Conservation (phyloP, 2,797 vertebrate genomes). For the Sebastes kiyomatsui region DNA sequence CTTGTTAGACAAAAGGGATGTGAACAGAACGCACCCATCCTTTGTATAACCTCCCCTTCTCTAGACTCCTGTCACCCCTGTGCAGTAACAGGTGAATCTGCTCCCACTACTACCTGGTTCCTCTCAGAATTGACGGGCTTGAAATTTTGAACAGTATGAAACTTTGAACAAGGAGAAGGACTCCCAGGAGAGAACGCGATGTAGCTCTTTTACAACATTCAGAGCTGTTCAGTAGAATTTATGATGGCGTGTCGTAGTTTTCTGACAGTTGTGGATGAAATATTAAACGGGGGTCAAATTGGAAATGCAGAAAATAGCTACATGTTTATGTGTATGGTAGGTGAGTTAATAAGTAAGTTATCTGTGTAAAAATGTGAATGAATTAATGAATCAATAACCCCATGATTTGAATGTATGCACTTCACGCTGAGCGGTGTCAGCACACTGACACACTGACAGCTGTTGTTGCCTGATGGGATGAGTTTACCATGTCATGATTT, state of each 20-base stretch:
- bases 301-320: neutral
- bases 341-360: neutral
- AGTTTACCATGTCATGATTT: too few species aligned
- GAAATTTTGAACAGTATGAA: too few species aligned
- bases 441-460: neutral
- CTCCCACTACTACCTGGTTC: too few species aligned
- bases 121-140: too few species aligned
- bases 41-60: too few species aligned
- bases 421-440: neutral
- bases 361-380: neutral
- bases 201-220: neutral
- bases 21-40: too few species aligned
- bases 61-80: too few species aligned
- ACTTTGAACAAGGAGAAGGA: constrained; percentile 2
- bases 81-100: too few species aligned
- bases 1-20: too few species aligned
- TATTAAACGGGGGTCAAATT: neutral
- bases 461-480: too few species aligned
- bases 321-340: neutral
- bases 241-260: neutral
- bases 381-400: neutral
- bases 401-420: neutral
- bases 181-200: neutral
- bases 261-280: neutral
- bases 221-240: neutral